These are phyloP conservation scores for Aix galericulata DNA, from an alignment of 2,113 vertebrate genomes.

Conservation along the genomic window DNA sequence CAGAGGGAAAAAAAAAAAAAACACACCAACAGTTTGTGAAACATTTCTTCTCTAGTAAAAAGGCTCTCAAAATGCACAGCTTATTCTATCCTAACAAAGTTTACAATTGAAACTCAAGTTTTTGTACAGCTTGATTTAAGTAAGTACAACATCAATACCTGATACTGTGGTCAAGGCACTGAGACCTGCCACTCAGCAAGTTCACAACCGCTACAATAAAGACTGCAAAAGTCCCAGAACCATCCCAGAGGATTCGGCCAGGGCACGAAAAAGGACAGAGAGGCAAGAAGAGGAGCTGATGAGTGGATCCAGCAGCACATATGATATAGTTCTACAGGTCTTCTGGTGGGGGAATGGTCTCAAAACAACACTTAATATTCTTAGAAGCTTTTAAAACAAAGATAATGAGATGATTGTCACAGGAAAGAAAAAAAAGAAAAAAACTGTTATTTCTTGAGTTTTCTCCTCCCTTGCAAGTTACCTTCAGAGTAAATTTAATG, in stretches of 20 bases:
- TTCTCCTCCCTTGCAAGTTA: background rate
- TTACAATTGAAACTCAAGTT: background rate
- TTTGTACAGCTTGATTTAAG: background rate
- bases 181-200: background rate
- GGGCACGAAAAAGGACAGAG: background rate
- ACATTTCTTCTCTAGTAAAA: background rate
- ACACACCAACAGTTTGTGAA: background rate
- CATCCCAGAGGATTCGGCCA: background rate
- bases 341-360: accelerated
- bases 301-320: background rate
- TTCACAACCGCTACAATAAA: background rate
- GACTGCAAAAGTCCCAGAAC: background rate
- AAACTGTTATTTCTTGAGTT: background rate
- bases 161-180: background rate
- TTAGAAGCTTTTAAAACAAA: background rate
- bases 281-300: background rate
- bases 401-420: background rate
- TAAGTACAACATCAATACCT: background rate
- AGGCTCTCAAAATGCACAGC: background rate
- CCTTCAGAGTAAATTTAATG: background rate
- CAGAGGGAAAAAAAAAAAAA: background rate
- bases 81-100: background rate
- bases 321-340: background rate
- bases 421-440: background rate
- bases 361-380: background rate